phyloP scores from a whole-genome alignment of 2,797 vertebrate species.

The Malacoraja senta region DNA sequence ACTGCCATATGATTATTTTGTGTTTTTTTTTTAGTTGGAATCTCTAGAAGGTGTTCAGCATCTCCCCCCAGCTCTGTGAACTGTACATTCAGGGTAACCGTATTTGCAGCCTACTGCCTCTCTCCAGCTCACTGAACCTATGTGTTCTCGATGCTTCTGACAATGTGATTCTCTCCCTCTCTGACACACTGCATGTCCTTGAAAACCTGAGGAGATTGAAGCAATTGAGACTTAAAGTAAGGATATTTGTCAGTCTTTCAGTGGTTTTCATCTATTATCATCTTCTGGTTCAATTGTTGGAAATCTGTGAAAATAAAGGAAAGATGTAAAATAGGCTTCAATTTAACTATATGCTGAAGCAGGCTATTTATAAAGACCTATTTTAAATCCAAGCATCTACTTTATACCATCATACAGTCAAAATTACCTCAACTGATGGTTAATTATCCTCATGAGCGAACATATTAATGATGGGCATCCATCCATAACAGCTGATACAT shows the following conservation, averaged over 20 bases:
- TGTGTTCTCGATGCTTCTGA: conserved; percentile 42
- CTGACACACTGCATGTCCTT: conserved; percentile 40
- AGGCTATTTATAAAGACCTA: background rate
- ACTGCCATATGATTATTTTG: background rate
- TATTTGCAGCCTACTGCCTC: conserved; percentile 42
- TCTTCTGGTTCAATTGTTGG: background rate
- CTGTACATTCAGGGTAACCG: conserved; percentile 41
- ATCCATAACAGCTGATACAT: background rate
- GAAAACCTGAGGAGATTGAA: conserved; percentile 40
- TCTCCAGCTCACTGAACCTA: conserved; percentile 41
- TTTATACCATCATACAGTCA: background rate
- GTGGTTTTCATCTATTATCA: background rate
- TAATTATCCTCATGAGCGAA: background rate
- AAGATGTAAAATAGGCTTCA: background rate
- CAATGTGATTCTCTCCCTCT: conserved; percentile 40
- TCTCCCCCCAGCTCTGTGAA: conserved; percentile 41
- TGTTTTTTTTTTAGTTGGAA: conserved; percentile 38
- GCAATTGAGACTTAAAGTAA: conserved; percentile 42
- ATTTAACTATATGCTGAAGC: background rate
- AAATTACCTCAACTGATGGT: background rate
- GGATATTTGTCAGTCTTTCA: background rate
- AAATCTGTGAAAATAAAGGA: background rate
- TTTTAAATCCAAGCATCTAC: background rate
- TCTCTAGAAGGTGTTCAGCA: conserved; percentile 46
- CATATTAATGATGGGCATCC: background rate